phyloP scores from a whole-genome alignment of 2,888 invertebrate species.

The Lordiphosa andalusiaca region DNA sequence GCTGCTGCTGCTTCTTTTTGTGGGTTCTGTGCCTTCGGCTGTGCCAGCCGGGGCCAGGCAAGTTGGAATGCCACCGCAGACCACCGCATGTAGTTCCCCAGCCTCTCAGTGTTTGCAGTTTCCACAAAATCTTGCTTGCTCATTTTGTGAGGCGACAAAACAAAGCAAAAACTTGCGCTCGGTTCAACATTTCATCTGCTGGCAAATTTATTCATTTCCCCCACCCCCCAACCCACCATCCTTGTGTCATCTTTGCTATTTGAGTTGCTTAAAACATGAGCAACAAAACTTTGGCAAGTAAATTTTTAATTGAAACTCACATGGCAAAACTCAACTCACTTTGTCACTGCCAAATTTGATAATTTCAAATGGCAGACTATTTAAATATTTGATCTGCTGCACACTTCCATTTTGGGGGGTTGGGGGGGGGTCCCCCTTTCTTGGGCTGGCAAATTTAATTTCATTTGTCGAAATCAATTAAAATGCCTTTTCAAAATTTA shows the following conservation, averaged over 20 bases:
- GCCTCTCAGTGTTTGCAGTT: constrained; percentile 36
- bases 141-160: constrained; percentile 59
- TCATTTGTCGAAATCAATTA: constrained; percentile 58
- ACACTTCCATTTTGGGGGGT: too few species aligned
- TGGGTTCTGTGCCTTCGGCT: constrained; percentile 31
- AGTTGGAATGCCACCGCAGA: constrained; percentile 55
- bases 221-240: neutral
- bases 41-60: too few species aligned
- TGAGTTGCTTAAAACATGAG: constrained; percentile 21
- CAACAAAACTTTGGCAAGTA: constrained; percentile 36
- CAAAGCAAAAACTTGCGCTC: constrained; percentile 56
- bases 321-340: constrained; percentile 10
- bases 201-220: constrained; percentile 59
- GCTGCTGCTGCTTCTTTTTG: constrained; percentile 58
- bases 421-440: neutral
- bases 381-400: constrained; percentile 32
- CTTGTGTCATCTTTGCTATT: constrained; percentile 33
- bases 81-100: constrained; percentile 57
- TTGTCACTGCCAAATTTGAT: constrained; percentile 36
- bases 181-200: constrained; percentile 68
- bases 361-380: constrained; percentile 40
- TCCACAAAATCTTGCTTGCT: constrained; percentile 27
- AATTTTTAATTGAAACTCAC: constrained; percentile 56
- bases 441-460: constrained; percentile 39
- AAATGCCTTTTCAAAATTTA: constrained; percentile 53